Evolutionary conservation across 2,888 invertebrate genomes (phyloP).

Genomic region (Nesidiocoris tenuis): DNA sequence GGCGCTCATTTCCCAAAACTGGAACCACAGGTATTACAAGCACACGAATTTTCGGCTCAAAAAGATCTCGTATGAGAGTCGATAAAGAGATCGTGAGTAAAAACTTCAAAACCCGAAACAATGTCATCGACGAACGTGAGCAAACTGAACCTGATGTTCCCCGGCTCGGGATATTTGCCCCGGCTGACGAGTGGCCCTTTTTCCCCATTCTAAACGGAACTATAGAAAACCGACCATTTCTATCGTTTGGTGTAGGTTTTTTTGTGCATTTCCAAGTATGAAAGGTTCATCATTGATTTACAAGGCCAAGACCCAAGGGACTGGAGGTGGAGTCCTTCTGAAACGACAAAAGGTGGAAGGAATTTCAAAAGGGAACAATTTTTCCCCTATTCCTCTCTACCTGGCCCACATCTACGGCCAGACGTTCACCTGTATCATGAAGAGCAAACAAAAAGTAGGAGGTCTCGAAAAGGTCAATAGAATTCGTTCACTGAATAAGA

Average conservation of each 20-base stretch:
- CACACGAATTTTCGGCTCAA: too few species aligned
- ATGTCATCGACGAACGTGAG: background rate
- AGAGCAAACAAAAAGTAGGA: background rate
- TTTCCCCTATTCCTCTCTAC: background rate
- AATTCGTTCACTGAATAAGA: too few species aligned
- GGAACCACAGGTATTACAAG: background rate
- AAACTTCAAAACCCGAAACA: background rate
- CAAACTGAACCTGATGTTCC: background rate
- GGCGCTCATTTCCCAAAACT: background rate
- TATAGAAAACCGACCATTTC: background rate
- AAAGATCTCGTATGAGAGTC: too few species aligned
- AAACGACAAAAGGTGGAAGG: background rate
- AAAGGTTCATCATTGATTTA: too few species aligned
- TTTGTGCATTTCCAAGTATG: too few species aligned
- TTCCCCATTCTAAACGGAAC: background rate
- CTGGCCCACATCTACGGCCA: constrained; percentile 5
- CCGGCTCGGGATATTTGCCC: background rate
- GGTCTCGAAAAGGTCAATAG: background rate
- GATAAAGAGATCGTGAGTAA: too few species aligned
- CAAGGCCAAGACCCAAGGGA: background rate
- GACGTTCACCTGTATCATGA: background rate
- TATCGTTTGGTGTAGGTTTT: background rate
- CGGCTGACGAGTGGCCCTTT: background rate
- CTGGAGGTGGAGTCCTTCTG: background rate
- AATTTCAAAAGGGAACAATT: background rate